Conservation (phyloP, 2,797 vertebrate genomes). For the Halcyon smyrnensis region DNA sequence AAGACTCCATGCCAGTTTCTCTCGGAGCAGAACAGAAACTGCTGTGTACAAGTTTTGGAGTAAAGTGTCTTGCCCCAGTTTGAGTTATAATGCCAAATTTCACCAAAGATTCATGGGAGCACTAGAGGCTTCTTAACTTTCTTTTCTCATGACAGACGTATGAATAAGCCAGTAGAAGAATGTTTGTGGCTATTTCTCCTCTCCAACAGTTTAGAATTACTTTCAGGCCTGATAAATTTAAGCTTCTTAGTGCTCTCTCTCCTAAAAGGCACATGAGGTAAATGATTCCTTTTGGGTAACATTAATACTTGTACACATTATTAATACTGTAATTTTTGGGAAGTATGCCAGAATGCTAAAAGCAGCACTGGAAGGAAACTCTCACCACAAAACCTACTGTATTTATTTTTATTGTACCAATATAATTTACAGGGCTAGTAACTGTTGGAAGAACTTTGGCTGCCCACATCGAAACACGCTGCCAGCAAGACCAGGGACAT, state of each 20-base stretch:
- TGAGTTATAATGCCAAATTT: neutral
- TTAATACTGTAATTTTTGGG: neutral
- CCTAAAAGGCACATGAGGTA: neutral
- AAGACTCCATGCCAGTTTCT: neutral
- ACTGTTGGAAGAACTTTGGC: neutral
- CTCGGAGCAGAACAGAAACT: neutral
- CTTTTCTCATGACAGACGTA: neutral
- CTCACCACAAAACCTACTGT: neutral
- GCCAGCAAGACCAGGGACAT: neutral
- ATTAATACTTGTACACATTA: neutral
- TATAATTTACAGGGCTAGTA: neutral
- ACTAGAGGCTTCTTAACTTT: neutral
- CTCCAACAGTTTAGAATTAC: neutral
- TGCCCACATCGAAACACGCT: neutral
- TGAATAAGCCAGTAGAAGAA: neutral
- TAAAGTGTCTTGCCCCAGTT: neutral
- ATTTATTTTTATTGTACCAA: neutral
- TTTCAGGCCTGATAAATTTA: neutral
- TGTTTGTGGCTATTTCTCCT: neutral
- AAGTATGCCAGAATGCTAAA: neutral
- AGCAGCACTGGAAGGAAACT: neutral
- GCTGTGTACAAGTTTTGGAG: fast-evolving
- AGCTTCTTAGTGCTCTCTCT: neutral
- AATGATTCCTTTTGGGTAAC: neutral
- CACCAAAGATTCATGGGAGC: neutral